Percentiles rank a stretch among this genome's conserved stretches.
These are phyloP conservation scores for Catharus ustulatus DNA, from an alignment of 2,797 vertebrate genomes.

Conservation along the genomic window DNA sequence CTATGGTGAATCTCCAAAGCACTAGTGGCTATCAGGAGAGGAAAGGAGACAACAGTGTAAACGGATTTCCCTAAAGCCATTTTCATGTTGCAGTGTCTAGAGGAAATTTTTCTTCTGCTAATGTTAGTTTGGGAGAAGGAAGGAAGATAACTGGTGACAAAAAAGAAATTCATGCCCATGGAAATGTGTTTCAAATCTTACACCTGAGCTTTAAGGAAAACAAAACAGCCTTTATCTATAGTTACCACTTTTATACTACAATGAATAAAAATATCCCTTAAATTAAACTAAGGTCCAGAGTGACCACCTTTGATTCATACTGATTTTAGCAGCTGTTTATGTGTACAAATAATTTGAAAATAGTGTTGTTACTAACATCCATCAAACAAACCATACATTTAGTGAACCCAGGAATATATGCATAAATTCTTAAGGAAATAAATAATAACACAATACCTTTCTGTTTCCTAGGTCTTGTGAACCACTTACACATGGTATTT, in stretches of 20 bases:
- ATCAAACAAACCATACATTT: neutral
- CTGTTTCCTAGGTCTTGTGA: neutral
- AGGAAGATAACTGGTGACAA: neutral
- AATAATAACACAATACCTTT: neutral
- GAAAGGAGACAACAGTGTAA: neutral
- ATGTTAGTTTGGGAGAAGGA: neutral
- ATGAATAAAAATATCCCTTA: neutral
- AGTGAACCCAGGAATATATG: neutral
- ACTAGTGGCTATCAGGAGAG: neutral
- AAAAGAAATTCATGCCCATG: neutral
- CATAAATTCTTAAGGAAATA: neutral
- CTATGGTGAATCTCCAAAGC: neutral
- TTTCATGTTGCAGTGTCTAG: slow-evolving; percentile 8
- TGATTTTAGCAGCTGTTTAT: neutral
- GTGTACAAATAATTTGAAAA: neutral
- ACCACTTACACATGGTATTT: neutral
- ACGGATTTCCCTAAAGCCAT: slow-evolving; percentile 14
- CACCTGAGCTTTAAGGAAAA: neutral
- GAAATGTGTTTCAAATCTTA: neutral
- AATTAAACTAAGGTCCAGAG: neutral
- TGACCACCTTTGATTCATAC: neutral
- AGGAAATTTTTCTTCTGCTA: neutral
- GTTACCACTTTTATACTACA: neutral
- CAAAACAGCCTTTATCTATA: neutral
- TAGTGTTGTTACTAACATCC: neutral